Base-by-base conservation (phyloP, 2,113 vertebrate species). In the Epinephelus cyanopodus region DNA sequence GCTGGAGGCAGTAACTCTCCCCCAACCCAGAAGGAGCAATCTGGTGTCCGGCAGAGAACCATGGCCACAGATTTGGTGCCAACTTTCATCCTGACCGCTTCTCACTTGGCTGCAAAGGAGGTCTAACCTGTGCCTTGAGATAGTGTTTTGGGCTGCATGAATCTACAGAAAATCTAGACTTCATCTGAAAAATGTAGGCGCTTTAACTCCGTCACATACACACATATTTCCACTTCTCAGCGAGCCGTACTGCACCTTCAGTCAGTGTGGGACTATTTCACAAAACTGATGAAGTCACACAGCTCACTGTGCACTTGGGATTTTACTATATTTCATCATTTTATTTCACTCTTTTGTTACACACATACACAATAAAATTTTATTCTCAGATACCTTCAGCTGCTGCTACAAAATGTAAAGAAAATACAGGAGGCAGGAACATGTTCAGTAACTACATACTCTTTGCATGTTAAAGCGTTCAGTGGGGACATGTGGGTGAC, bases 401-500 rank as follows among this genome's bases (percentile, higher is more conserved):
- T 71, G 61, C 5, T n/a, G 18, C 50, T n/a, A 52, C n/a, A 18
- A 23, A 48, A 69, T 12, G 45, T 52, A 39, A 33, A 56, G 3
- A 14, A 27, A 50, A 42, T 58, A 1, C 9, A 11, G 21, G 6
- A 70, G n/a, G 12, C 19, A 27, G 29, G 13, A 65, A 19, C 17
- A 2, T 71, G 66, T 74, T 42, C 18, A 64, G 7, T 72, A 67
- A 50, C 37, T 15, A 42, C 19, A 18, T 3, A 3, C 42, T 19
- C 29, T 42, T 68, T 67, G 80, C 79, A 60, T 80, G 70, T 47
- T 37, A 74, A 62, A 48, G 19, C 54, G 42, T 27, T 77, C 21
- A 79, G 62, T 52, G 67, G 71, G 42, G 58, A 39, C 45, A 52
- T 86, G 74, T 80, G 74, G 75, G 67, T 50, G 66, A 45, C 83